Base-by-base conservation (phyloP, 2,888 invertebrate genomes). In the Isotomurus palustris region DNA sequence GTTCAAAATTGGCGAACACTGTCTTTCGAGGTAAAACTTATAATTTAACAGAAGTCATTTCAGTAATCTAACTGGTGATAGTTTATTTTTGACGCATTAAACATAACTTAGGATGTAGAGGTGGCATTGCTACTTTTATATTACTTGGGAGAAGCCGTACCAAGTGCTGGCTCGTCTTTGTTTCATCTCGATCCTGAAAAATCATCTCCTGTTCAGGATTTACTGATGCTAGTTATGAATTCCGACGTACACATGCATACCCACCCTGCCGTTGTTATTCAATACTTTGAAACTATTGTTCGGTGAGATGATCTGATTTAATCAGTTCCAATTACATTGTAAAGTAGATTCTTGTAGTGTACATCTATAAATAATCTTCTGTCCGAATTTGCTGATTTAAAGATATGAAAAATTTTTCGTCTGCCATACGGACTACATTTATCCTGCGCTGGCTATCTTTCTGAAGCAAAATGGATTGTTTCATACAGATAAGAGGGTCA, bases 341-440 rank as follows among this genome's bases (percentile, higher is more conserved):
- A 8, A 40, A 40, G 10, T 40, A 17, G 19, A 14, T 40, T 40
- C 10, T 14, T 43, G 24, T 43, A 43, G 5, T 22, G 22, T 17
- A 14, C 6, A 5, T 22, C 10, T 28, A 27, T 17, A 24, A 19
- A 10, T 52, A 38, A 5, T 19, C 24, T 43, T 24, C 51, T 44
- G 32, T 19, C 36, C 3, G 2, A 38, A 38, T 25, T 54, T 21
- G n/a, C n/a, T n/a, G 27, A 27, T 56, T 59, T 52, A 6, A n/a
- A 75, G 81, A 27, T 81, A 80, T 65, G 80, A 81, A 60, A 79
- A 78, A 69, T 79, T 79, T 72, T 80, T 81, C 68, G 70, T 72
- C 17, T 73, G 73, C 35, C 78, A 79, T 63, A 75, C 78, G 3
- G 74, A 77, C 44, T 75, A 76, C 66, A 75, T 80, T 56, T 75